A percentile compares a stretch with the other conserved stretches of the same genome.
These are phyloP conservation scores for Miniopterus natalensis DNA, from an alignment of 2,113 vertebrate species.

Conservation along the genomic window DNA sequence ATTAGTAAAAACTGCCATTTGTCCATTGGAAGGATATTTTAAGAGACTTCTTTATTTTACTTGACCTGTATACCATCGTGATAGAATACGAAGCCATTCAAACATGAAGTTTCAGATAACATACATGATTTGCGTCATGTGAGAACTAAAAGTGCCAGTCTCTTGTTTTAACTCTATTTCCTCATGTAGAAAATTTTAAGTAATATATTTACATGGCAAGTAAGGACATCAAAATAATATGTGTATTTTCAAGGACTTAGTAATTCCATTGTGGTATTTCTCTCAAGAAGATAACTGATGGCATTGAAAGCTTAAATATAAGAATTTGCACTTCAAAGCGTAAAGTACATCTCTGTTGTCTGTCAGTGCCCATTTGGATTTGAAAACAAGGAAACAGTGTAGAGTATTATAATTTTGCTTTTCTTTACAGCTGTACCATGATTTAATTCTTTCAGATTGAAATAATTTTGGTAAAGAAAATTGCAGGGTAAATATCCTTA, in stretches of 20 bases:
- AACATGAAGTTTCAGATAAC: constrained; percentile 51
- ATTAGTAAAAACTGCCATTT: constrained; percentile 41
- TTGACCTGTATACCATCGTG: constrained; percentile 11
- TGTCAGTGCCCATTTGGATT: constrained; percentile 60
- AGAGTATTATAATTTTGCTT: constrained; percentile 56
- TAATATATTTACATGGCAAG: constrained; percentile 39
- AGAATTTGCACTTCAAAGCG: constrained; percentile 64
- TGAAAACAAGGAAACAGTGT: constrained; percentile 62
- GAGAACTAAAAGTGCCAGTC: background rate
- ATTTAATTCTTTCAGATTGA: constrained; percentile 69
- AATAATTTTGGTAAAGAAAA: constrained; percentile 78
- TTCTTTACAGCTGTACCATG: constrained; percentile 56
- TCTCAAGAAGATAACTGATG: constrained; percentile 37
- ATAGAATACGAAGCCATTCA: constrained; percentile 46
- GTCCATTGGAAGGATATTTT: constrained; percentile 48
- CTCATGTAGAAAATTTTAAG: constrained; percentile 37
- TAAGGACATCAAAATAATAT: constrained; percentile 36
- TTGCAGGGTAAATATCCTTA: constrained; percentile 69
- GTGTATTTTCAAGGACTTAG: constrained; percentile 41
- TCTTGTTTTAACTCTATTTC: constrained; percentile 51
- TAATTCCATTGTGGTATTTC: constrained; percentile 33
- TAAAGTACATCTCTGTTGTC: constrained; percentile 32
- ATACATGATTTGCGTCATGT: constrained; percentile 8
- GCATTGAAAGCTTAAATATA: constrained; percentile 30
- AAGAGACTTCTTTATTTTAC: constrained; percentile 63